Conservation (phyloP, 2,797 vertebrate species). For the Crocidura indochinensis region DNA sequence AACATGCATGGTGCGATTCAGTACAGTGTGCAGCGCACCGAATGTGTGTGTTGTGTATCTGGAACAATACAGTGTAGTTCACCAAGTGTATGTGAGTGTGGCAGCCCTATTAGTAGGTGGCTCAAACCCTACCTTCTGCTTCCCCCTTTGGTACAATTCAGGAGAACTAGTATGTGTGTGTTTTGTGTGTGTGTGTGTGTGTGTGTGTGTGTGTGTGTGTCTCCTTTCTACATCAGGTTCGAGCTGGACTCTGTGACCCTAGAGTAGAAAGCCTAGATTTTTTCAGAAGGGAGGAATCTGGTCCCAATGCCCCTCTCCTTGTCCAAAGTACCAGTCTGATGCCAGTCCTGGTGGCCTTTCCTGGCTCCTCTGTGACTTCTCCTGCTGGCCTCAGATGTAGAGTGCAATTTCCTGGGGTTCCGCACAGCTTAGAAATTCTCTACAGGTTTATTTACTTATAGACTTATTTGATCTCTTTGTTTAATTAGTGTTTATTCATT, state of each 20-base stretch:
- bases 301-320: not conserved
- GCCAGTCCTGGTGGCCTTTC: not conserved
- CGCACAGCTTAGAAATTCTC: not conserved
- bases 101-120: too few species aligned
- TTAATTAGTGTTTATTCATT: too few species aligned
- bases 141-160: not conserved
- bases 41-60: too few species aligned
- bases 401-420: not conserved
- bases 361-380: conserved; percentile 12
- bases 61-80: too few species aligned
- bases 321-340: not conserved
- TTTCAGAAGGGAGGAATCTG: not conserved
- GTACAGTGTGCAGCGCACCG: too few species aligned
- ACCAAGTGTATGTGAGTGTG: too few species aligned
- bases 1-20: too few species aligned
- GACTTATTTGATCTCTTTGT: too few species aligned
- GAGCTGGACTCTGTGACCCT: not conserved
- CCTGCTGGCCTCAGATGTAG: conserved; percentile 13
- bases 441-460: too few species aligned
- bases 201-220: not conserved
- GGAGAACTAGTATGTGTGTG: too few species aligned
- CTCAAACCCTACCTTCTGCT: too few species aligned
- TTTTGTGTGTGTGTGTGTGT: too few species aligned
- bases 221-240: not conserved
- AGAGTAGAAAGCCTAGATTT: conserved; percentile 6